phyloP scores from a whole-genome alignment of 2,888 invertebrate genomes.

The Drosophila conformis region DNA sequence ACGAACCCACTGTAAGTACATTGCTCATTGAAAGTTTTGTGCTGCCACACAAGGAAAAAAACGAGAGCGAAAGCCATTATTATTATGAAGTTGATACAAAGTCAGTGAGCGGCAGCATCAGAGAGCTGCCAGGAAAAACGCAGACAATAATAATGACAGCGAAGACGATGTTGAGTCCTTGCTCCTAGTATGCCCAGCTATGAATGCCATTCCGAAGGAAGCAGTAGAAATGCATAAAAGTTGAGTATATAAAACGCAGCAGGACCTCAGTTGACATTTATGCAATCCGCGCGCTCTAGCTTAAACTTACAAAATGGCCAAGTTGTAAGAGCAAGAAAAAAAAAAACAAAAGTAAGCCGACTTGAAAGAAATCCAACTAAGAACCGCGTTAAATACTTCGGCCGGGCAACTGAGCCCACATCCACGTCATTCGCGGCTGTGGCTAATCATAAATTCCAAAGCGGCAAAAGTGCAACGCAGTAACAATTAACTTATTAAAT shows the following conservation, averaged over 20 bases:
- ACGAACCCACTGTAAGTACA: conserved; percentile 52
- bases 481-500: conserved; percentile 83
- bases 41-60: conserved; percentile 28
- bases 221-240: conserved; percentile 75
- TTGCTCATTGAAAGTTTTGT: conserved; percentile 59
- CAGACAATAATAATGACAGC: conserved; percentile 69
- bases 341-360: conserved; percentile 22
- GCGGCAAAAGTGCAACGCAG: conserved; percentile 72
- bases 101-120: conserved; percentile 63
- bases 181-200: conserved; percentile 23
- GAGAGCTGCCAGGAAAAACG: conserved; percentile 55
- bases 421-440: conserved; percentile 43
- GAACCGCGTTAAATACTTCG: conserved; percentile 51
- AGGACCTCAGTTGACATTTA: conserved; percentile 74
- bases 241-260: conserved; percentile 73
- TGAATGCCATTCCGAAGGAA: conserved; percentile 62
- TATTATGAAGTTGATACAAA: conserved; percentile 80
- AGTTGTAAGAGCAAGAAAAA: conserved; percentile 17
- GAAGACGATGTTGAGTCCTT: conserved; percentile 50
- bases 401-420: conserved; percentile 24
- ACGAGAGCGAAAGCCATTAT: conserved; percentile 51
- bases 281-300: conserved; percentile 52
- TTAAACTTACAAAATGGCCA: conserved; percentile 45
- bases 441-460: conserved; percentile 76
- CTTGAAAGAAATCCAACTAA: conserved; percentile 36